A percentile compares a stretch with the other conserved stretches of the same genome.
phyloP scores from a whole-genome alignment of 2,888 invertebrate genomes.

The Aporophyla lueneburgensis region DNA sequence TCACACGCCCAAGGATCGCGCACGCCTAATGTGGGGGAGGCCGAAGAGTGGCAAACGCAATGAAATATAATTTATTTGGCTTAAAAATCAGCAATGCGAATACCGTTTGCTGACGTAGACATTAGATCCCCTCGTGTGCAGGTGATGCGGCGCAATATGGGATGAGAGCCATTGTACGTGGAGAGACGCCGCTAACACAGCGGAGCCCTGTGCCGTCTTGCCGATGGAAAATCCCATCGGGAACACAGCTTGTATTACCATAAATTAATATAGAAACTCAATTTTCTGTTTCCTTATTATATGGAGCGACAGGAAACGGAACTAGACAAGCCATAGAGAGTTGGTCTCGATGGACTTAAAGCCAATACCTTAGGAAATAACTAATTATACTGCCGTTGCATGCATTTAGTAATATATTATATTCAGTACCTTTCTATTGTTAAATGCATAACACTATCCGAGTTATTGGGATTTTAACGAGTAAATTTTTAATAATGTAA shows the following conservation, averaged over 20 bases:
- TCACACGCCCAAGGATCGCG: no score
- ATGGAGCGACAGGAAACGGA: slow-evolving; percentile 43
- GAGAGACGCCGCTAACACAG: no score
- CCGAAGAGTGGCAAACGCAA: no score
- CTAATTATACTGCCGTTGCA: not conserved
- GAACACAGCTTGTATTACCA: not conserved
- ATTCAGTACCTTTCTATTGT: slow-evolving; percentile 20
- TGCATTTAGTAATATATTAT: slow-evolving; percentile 6
- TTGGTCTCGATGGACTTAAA: slow-evolving; percentile 40
- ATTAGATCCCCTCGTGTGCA: no score
- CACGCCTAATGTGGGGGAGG: no score
- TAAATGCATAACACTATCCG: not conserved
- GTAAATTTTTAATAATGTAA: not conserved
- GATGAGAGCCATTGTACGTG: no score
- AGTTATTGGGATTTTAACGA: not conserved
- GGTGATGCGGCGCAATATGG: no score
- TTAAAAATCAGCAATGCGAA: no score
- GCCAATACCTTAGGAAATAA: slow-evolving; percentile 42
- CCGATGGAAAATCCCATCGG: not conserved
- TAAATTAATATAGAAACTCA: slow-evolving; percentile 15
- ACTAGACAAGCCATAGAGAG: slow-evolving; percentile 29
- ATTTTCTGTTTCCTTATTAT: slow-evolving; percentile 15
- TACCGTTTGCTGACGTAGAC: no score
- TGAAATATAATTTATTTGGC: no score
- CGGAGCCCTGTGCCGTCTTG: not conserved